Evolutionary conservation across 2,888 invertebrate genomes (phyloP).

Genomic region (Lathronympha strigana): DNA sequence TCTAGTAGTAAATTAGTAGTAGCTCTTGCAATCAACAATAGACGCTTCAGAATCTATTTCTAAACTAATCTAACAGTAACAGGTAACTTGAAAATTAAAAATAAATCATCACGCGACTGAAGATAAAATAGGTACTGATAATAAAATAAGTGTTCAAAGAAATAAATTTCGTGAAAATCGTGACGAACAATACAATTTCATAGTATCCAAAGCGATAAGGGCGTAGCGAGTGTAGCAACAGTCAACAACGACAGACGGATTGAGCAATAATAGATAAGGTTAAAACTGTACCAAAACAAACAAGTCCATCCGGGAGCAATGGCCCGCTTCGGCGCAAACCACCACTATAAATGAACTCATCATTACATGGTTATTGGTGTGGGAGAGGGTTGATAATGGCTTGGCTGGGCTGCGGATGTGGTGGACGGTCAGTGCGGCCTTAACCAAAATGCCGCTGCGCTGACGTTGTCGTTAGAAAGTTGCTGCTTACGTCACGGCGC

Average conservation of each 20-base stretch:
- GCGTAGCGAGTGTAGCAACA: slow-evolving; percentile 34
- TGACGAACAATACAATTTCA: slow-evolving; percentile 1
- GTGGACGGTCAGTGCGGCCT: slow-evolving; percentile 57
- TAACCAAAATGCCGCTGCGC: slow-evolving; percentile 70
- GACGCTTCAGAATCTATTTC: not conserved
- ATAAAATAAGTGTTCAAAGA: not conserved
- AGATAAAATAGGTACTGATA: slow-evolving; percentile 1
- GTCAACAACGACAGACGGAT: slow-evolving; percentile 19
- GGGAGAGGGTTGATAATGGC: not conserved
- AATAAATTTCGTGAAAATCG: not conserved
- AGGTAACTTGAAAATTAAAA: not conserved
- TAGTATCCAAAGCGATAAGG: slow-evolving; percentile 20
- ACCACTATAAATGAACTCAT: slow-evolving; percentile 13
- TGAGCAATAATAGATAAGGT: slow-evolving; percentile 39
- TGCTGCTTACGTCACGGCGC: slow-evolving; percentile 80
- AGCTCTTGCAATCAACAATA: too few species aligned
- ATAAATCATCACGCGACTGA: not conserved
- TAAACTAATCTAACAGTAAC: too few species aligned
- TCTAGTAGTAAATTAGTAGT: too few species aligned
- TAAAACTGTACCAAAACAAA: slow-evolving; percentile 39
- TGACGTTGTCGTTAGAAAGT: slow-evolving; percentile 82
- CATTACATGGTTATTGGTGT: not conserved
- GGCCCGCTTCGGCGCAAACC: slow-evolving; percentile 18
- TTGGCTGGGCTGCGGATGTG: not conserved
- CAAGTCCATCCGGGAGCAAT: slow-evolving; percentile 39